Percentiles rank a stretch among this genome's conserved stretches.
Evolutionary conservation across 2,797 vertebrate species (phyloP).

Genomic region (Synanceia verrucosa): DNA sequence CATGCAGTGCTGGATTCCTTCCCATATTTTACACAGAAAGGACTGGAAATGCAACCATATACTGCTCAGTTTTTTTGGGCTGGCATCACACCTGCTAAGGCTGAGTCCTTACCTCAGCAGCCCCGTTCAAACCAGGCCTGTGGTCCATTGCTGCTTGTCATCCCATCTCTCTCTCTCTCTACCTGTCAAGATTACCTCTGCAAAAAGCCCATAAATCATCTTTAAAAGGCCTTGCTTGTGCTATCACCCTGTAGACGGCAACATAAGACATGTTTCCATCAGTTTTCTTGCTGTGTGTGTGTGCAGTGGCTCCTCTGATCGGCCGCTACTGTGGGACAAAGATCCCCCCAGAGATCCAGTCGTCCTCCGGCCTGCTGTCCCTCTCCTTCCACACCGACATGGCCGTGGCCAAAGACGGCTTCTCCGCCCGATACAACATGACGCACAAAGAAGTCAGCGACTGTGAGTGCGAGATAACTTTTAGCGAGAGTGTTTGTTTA

Average conservation of each 20-base stretch:
- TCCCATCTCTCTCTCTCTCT: no score
- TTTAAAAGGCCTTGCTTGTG: no score
- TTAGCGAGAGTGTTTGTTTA: constrained; percentile 26
- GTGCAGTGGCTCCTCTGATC: constrained; percentile 92
- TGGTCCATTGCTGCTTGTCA: no score
- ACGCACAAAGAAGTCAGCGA: constrained; percentile 90
- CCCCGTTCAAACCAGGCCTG: no score
- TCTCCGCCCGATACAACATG: constrained; percentile 94
- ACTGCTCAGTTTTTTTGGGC: background rate
- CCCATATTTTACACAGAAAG: background rate
- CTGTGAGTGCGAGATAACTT: constrained; percentile 83
- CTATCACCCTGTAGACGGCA: background rate
- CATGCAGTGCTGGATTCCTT: background rate
- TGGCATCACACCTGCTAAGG: no score
- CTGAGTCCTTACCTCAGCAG: no score
- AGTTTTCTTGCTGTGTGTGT: background rate
- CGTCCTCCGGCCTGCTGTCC: constrained; percentile 92
- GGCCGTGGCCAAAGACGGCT: constrained; percentile 97
- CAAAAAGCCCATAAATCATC: no score
- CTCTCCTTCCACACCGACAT: constrained; percentile 98
- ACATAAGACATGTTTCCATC: background rate
- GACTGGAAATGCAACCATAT: background rate
- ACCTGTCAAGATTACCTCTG: no score
- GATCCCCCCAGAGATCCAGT: constrained; percentile 94
- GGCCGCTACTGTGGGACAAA: constrained; percentile 97